Conservation (phyloP, 2,888 invertebrate genomes). For the Litoditis marina region DNA sequence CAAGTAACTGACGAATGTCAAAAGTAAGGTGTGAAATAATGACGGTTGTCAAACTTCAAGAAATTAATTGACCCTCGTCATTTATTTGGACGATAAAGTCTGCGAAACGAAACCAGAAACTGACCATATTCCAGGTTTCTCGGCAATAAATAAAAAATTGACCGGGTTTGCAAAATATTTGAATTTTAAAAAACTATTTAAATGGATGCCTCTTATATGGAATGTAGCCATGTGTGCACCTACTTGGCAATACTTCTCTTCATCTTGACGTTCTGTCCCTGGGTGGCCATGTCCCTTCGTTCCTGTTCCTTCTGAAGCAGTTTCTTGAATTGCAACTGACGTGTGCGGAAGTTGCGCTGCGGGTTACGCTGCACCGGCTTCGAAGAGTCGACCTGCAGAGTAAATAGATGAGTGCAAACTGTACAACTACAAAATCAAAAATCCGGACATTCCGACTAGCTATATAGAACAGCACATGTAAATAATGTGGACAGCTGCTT, state of each 20-base stretch:
- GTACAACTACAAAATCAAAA: neutral
- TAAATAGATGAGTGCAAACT: neutral
- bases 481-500: neutral
- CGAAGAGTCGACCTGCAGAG: conserved; percentile 75
- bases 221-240: no score
- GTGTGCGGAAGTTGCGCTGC: conserved; percentile 49
- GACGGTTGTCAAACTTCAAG: no score
- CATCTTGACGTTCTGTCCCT: conserved; percentile 57
- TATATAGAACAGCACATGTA: neutral
- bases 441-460: neutral
- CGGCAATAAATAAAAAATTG: conserved; percentile 2
- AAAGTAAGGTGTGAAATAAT: no score
- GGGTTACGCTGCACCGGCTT: conserved; percentile 57
- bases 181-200: no score
- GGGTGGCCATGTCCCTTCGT: conserved; percentile 57
- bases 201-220: no score
- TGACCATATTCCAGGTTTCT: no score
- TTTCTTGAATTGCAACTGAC: conserved; percentile 51
- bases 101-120: no score
- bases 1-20: no score
- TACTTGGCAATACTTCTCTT: conserved; percentile 58
- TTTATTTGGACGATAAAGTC: no score
- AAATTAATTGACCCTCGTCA: no score
- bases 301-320: conserved; percentile 59
- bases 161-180: neutral